Evolutionary conservation across 2,113 vertebrate genomes (phyloP).

Genomic region (Chrysemys picta): DNA sequence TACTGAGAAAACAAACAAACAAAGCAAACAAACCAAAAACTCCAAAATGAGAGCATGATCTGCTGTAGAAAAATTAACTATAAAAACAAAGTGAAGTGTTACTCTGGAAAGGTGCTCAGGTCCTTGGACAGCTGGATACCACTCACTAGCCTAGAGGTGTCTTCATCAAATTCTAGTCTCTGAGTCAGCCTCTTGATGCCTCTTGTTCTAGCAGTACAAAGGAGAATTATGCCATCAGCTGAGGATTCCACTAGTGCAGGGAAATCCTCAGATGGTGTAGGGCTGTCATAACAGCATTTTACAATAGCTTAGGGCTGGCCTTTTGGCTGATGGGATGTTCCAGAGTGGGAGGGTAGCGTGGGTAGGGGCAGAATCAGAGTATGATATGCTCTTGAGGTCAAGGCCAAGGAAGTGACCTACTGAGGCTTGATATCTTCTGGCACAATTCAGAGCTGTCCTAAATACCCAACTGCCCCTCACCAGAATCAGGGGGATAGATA

Average conservation of each 20-base stretch:
- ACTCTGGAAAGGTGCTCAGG: accelerated
- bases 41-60: background rate
- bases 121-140: background rate
- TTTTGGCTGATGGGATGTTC: background rate
- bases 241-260: background rate
- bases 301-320: accelerated
- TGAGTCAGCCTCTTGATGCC: background rate
- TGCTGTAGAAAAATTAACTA: background rate
- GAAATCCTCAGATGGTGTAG: background rate
- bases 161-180: background rate
- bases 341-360: background rate
- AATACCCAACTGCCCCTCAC: accelerated
- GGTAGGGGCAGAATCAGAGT: background rate
- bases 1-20: background rate
- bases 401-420: background rate
- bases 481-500: background rate
- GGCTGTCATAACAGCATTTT: background rate
- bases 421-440: background rate
- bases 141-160: accelerated
- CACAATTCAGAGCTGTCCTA: background rate
- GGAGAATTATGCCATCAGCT: background rate
- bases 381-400: background rate
- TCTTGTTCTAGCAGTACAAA: background rate
- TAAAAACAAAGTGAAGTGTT: background rate
- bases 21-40: background rate